These are phyloP conservation scores for Enteromius unitaeniatus DNA, from an alignment of 2,797 vertebrate species.

Conservation along the genomic window DNA sequence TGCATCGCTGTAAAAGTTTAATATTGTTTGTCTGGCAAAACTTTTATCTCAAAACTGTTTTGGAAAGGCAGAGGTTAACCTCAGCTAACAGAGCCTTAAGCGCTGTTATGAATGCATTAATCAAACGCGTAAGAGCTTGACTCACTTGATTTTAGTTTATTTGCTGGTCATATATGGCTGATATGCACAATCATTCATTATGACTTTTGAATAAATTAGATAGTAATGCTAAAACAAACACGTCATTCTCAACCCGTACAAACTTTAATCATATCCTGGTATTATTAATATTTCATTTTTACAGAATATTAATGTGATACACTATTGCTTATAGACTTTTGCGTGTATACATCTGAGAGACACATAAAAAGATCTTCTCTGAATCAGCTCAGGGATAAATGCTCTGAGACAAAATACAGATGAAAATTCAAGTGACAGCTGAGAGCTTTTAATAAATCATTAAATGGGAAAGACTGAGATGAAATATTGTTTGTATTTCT, in stretches of 20 bases:
- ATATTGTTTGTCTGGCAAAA: slow-evolving; percentile 11
- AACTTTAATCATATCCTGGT: background rate
- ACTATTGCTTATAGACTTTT: background rate
- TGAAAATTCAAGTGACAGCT: slow-evolving; percentile 2
- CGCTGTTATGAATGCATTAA: slow-evolving; percentile 5
- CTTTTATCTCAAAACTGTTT: slow-evolving; percentile 34
- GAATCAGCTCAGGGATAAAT: background rate
- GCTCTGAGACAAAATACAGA: background rate
- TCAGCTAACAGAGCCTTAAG: slow-evolving; percentile 7
- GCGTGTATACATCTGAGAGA: background rate
- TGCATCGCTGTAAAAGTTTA: slow-evolving; percentile 1
- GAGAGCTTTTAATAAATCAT: slow-evolving; percentile 20
- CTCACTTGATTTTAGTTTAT: background rate
- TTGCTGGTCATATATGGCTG: background rate
- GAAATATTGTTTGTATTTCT: slow-evolving; percentile 9
- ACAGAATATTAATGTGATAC: background rate
- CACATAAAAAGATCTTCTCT: background rate
- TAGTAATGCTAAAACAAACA: slow-evolving; percentile 4
- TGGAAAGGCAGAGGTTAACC: background rate
- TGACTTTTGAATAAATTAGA: slow-evolving; percentile 5
- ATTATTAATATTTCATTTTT: slow-evolving; percentile 1
- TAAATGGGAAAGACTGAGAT: background rate
- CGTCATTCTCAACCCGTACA: background rate
- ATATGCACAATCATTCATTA: slow-evolving; percentile 2
- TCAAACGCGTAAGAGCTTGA: slow-evolving; percentile 1